phyloP scores from a whole-genome alignment of 1,140 invertebrate genomes.

The Andrena cerasifolii region DNA sequence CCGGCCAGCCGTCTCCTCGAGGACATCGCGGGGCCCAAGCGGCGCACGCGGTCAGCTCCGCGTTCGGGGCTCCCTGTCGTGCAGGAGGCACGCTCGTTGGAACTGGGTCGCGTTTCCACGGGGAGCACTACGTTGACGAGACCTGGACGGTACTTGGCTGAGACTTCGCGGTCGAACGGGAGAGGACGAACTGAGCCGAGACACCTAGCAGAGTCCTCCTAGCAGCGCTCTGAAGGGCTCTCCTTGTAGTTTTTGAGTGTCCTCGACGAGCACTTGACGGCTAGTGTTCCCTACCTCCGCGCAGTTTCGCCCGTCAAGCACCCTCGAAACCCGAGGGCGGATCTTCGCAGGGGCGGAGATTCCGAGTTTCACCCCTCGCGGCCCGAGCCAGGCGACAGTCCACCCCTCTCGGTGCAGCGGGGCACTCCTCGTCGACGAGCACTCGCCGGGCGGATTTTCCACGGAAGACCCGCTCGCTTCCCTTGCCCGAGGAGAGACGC shows the following conservation, averaged over 20 bases:
- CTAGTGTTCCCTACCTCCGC: slow-evolving; percentile 79
- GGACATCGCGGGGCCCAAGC: background rate
- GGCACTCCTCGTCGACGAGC: slow-evolving; percentile 7
- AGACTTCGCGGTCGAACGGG: background rate
- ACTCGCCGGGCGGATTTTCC: background rate
- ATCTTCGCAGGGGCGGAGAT: slow-evolving; percentile 70
- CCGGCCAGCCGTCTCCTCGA: background rate
- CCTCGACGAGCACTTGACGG: slow-evolving; percentile 81
- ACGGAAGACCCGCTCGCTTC: background rate
- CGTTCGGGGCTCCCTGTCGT: no score
- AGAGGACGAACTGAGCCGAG: background rate
- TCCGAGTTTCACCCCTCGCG: slow-evolving; percentile 52
- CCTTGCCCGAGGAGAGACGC: no score
- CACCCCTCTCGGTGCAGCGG: background rate
- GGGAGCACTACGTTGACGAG: no score
- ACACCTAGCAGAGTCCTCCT: slow-evolving; percentile 26
- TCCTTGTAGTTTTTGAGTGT: slow-evolving; percentile 79
- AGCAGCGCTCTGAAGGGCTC: slow-evolving; percentile 58
- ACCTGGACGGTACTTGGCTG: no score
- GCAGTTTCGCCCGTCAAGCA: slow-evolving; percentile 75
- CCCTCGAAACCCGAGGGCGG: slow-evolving; percentile 76
- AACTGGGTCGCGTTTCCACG: no score
- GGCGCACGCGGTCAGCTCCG: no score
- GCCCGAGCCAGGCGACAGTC: slow-evolving; percentile 35
- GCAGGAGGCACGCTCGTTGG: no score